Percentiles rank a stretch among this genome's conserved stretches.
Evolutionary conservation across 2,888 invertebrate species (phyloP).

Genomic region (Nysson spinosus): DNA sequence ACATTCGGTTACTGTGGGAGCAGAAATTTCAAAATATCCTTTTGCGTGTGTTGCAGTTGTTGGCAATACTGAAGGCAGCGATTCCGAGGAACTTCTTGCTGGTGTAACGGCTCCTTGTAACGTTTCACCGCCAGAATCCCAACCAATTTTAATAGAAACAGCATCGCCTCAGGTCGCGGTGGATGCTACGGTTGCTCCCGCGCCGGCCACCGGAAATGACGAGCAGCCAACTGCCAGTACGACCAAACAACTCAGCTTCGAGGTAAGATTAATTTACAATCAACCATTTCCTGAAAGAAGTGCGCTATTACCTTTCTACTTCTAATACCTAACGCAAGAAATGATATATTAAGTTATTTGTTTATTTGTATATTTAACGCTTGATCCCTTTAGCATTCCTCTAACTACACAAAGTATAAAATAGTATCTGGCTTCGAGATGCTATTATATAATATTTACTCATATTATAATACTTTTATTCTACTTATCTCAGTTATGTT

Average conservation of each 20-base stretch:
- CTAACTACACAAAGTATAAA: no score
- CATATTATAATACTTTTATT: no score
- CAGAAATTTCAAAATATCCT: no score
- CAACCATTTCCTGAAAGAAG: not conserved
- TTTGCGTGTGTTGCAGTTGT: constrained; percentile 71
- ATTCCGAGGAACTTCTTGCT: constrained; percentile 72
- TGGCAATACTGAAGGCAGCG: constrained; percentile 73
- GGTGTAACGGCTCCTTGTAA: constrained; percentile 69
- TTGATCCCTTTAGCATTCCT: no score
- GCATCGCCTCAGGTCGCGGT: constrained; percentile 47
- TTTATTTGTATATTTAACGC: no score
- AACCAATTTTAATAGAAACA: constrained; percentile 49
- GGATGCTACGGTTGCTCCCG: constrained; percentile 47
- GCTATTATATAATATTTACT: no score
- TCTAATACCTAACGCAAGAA: no score
- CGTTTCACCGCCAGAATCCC: constrained; percentile 63
- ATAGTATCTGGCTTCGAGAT: no score
- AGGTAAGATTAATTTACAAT: constrained; percentile 66
- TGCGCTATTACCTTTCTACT: not conserved
- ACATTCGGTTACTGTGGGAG: no score
- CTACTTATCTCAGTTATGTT: no score
- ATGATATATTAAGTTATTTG: not conserved
- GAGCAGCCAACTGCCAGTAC: constrained; percentile 60
- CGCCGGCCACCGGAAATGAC: constrained; percentile 65
- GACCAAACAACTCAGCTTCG: constrained; percentile 77